phyloP scores from a whole-genome alignment of 2,797 vertebrate species.

The Neomorphus geoffroyi region DNA sequence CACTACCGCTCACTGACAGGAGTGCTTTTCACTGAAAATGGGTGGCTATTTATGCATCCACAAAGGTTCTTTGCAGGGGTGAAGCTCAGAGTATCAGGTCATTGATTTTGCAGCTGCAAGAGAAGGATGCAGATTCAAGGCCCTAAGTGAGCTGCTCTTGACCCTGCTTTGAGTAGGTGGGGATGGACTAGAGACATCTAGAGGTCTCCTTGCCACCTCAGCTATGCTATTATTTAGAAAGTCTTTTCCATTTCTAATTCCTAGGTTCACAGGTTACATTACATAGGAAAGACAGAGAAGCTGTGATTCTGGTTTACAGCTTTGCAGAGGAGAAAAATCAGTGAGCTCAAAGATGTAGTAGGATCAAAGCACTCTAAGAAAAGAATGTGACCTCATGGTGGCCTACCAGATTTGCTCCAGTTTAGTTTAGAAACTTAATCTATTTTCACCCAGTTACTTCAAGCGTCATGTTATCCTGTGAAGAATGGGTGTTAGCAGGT shows the following conservation, averaged over 20 bases:
- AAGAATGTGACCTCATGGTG: not conserved
- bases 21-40: not conserved
- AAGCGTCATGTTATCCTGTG: not conserved
- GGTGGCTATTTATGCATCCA: not conserved
- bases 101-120: not conserved
- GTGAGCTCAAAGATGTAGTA: not conserved
- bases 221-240: not conserved
- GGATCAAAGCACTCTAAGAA: not conserved
- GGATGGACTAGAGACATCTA: not conserved
- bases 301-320: not conserved
- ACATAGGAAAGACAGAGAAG: not conserved
- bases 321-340: not conserved
- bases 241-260: not conserved
- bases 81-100: not conserved
- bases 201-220: not conserved
- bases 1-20: not conserved
- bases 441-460: not conserved
- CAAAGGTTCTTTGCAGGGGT: not conserved
- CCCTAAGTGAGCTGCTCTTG: not conserved
- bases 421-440: not conserved
- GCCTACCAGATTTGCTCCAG: not conserved
- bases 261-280: not conserved
- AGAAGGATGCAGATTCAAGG: not conserved
- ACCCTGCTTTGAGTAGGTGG: not conserved
- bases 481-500: slow-evolving; percentile 20